These are phyloP conservation scores for Cynopterus brachyotis DNA, from an alignment of 2,113 vertebrate species.

Conservation along the genomic window DNA sequence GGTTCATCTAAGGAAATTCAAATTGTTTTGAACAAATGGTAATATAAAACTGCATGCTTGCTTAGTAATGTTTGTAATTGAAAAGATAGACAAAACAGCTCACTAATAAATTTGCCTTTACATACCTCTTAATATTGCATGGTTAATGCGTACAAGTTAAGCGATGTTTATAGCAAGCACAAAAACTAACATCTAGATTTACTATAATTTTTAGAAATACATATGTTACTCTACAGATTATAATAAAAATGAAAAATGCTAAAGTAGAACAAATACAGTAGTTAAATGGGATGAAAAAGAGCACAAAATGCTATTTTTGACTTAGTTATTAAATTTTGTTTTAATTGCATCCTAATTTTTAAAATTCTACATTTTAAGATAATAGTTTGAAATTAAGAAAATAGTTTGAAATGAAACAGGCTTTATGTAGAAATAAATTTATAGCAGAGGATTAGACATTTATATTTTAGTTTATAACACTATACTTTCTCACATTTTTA, in stretches of 20 bases:
- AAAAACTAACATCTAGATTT: background rate
- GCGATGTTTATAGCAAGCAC: background rate
- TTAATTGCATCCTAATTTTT: background rate
- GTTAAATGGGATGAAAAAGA: background rate
- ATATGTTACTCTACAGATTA: background rate
- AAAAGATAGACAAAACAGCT: background rate
- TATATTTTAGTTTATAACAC: background rate
- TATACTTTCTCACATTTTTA: background rate
- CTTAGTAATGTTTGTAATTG: background rate
- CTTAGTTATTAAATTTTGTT: background rate
- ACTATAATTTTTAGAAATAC: background rate
- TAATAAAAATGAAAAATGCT: background rate
- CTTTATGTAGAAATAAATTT: background rate
- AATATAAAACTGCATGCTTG: background rate
- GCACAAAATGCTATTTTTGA: background rate
- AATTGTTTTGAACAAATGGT: background rate
- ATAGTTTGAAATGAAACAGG: background rate
- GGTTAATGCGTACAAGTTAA: background rate
- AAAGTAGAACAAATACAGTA: background rate
- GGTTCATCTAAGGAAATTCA: background rate
- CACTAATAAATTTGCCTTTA: background rate
- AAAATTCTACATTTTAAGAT: background rate
- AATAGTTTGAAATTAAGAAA: background rate
- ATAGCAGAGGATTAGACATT: background rate
- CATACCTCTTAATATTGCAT: background rate